Evolutionary conservation across 2,888 invertebrate species (phyloP), one percentile per base, ranked within the genome.

Genomic region (Cephus runcator): DNA sequence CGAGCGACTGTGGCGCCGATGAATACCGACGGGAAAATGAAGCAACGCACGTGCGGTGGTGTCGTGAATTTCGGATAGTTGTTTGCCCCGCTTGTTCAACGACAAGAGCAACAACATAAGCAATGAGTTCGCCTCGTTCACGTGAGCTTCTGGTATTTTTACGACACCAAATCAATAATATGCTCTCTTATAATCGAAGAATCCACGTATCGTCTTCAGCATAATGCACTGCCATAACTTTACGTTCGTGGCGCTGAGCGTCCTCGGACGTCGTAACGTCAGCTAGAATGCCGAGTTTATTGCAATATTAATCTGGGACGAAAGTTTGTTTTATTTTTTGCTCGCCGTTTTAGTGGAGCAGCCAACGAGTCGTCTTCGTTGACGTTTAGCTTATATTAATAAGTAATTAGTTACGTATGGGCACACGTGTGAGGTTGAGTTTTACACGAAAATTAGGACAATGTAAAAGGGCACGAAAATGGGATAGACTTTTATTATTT

Each of bases 161-260:
- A 15, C 56, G 56, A 56, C 56, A 23, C 56, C 56, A 56, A 56
- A 56, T 23, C 23, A 76, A 74, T 56, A 68, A 73, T 69, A 40
- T 75, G 79, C 79, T 79, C 79, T 79, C 79, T 79, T 75, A 15
- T 56, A 56, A 56, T 56, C 74, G 36, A 74, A 74, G 30, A 12
- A 35, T 33, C 30, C 34, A 36, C 79, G 73, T 73, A 76, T 79
- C 73, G 79, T 74, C 79, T 69, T 79, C 76, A 76, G 79, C 79
- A 76, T 79, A 79, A 78, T 69, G 81, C 82, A 82, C 82, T 82
- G 80, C 82, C 82, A 82, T 82, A 80, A 77, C 75, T 77, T 77
- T 75, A 77, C 77, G 77, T 77, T 75, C 9, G 56, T 15, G 23
- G 23, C 56, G 56, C 56, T 9, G 9, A 56, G 56, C 23, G 56